Evolutionary conservation across 2,797 vertebrate species (phyloP).

Genomic region (Chloroceryle amazona): DNA sequence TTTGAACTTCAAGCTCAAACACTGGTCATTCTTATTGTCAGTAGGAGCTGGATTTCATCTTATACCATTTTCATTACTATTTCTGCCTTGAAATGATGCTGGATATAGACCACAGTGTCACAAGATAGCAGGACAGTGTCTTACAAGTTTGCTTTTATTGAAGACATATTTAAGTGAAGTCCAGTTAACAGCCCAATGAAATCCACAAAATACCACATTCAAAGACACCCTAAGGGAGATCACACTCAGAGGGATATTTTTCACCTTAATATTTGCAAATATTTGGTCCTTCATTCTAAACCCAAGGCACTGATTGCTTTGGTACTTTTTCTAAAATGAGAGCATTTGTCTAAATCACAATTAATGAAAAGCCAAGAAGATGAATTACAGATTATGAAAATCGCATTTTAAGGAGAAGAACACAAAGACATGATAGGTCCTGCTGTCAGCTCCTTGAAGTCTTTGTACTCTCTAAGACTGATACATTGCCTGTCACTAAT

Average conservation of each 20-base stretch:
- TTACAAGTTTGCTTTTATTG: neutral
- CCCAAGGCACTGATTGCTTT: neutral
- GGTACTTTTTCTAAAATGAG: neutral
- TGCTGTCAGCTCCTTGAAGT: neutral
- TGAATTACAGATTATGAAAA: neutral
- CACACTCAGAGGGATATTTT: neutral
- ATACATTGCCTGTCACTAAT: neutral
- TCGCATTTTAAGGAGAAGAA: neutral
- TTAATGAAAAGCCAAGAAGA: neutral
- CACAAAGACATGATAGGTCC: neutral
- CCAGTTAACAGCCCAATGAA: neutral
- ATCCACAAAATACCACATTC: neutral
- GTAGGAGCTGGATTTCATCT: neutral
- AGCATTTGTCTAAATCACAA: neutral
- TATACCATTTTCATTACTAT: neutral
- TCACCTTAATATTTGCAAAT: neutral
- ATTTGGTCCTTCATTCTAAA: neutral
- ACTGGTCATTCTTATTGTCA: neutral
- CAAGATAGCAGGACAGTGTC: neutral
- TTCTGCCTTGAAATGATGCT: neutral
- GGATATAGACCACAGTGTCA: neutral
- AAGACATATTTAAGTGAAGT: neutral
- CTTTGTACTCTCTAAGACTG: neutral
- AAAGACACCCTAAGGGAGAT: neutral
- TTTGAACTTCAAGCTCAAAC: neutral